Evolutionary conservation across 2,888 invertebrate species (phyloP).

Genomic region (Caenorhabditis angaria): DNA sequence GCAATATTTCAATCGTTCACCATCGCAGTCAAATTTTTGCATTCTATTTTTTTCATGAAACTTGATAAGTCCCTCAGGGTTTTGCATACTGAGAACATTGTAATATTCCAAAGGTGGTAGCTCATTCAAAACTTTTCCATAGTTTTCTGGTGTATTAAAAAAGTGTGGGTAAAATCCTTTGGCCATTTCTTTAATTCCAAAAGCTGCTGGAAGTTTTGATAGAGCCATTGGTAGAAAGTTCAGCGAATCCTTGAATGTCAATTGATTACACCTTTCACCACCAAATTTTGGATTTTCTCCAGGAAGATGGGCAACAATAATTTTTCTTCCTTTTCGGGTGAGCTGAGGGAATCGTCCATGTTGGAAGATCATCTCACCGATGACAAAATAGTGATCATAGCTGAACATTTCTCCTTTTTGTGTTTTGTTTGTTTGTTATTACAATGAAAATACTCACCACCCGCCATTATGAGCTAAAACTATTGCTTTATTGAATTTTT

Average conservation of each 20-base stretch:
- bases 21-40: not conserved
- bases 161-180: not conserved
- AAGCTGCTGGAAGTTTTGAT: not conserved
- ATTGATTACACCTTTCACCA: not conserved
- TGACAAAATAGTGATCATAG: too few species aligned
- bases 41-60: not conserved
- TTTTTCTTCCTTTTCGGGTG: too few species aligned
- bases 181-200: not conserved
- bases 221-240: not conserved
- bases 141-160: not conserved
- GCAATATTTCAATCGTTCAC: not conserved
- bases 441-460: too few species aligned
- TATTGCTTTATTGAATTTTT: too few species aligned
- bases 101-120: not conserved
- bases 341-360: too few species aligned
- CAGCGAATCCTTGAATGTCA: not conserved
- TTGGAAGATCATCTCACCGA: too few species aligned
- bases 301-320: too few species aligned
- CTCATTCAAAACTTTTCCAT: not conserved
- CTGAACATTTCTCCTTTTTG: too few species aligned
- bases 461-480: too few species aligned
- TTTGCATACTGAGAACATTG: not conserved
- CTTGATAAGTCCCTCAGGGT: not conserved
- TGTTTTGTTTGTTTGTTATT: too few species aligned
- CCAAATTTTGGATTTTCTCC: too few species aligned